phyloP scores from a whole-genome alignment of 2,888 invertebrate species.

The Ophonus ardosiacus region DNA sequence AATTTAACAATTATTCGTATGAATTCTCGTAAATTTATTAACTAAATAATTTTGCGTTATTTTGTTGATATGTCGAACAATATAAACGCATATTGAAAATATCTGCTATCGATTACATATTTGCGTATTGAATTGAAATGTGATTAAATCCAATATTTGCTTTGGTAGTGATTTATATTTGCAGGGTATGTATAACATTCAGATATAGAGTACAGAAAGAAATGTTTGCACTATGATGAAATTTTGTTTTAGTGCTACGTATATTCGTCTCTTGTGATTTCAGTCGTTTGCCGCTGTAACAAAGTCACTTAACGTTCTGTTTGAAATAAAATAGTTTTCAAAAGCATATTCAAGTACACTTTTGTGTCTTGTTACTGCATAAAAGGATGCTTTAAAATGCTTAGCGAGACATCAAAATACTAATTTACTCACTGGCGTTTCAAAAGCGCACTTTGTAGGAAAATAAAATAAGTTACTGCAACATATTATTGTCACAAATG shows the following conservation, averaged over 20 bases:
- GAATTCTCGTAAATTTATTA: too few relatives aligned
- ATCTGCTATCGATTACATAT: background rate
- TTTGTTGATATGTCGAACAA: background rate
- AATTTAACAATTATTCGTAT: too few relatives aligned
- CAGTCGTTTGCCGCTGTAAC: background rate
- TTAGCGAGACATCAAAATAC: constrained; percentile 21
- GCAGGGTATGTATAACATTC: background rate
- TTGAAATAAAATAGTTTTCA: constrained; percentile 32
- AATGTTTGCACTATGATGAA: background rate
- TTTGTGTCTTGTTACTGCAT: background rate
- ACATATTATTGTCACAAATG: background rate
- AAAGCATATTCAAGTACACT: constrained; percentile 30
- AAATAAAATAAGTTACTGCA: background rate
- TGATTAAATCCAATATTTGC: constrained; percentile 1
- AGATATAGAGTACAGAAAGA: background rate
- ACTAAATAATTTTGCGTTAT: background rate
- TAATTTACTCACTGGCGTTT: background rate
- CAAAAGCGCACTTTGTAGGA: background rate
- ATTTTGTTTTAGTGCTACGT: background rate
- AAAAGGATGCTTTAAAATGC: constrained; percentile 11
- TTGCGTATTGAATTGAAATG: background rate
- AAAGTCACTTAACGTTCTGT: background rate
- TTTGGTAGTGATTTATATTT: background rate
- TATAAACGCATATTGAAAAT: background rate
- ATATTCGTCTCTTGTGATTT: background rate